These are phyloP conservation scores for Dioctria rufipes DNA, from an alignment of 2,888 invertebrate species.

Conservation along the genomic window DNA sequence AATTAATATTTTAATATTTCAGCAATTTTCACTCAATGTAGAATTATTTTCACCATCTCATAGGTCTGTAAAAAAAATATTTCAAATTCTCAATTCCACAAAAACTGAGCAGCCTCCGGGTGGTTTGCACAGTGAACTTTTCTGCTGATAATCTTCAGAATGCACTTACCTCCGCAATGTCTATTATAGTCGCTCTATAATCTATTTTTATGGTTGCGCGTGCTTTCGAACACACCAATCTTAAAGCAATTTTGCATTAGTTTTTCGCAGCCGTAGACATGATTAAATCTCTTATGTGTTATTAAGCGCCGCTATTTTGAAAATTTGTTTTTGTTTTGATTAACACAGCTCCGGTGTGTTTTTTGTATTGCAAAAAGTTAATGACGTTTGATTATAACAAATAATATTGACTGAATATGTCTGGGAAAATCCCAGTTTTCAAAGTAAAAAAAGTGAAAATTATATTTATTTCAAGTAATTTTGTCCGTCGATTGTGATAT, in stretches of 20 bases:
- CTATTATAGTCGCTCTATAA: slow-evolving; percentile 44
- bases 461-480: too few species aligned
- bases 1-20: too few species aligned
- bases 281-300: slow-evolving; percentile 29
- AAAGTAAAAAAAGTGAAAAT: too few species aligned
- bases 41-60: too few species aligned
- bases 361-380: background rate
- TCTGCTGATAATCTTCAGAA: slow-evolving; percentile 24
- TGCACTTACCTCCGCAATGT: slow-evolving; percentile 40
- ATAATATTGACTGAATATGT: too few species aligned
- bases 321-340: slow-evolving; percentile 30
- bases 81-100: too few species aligned
- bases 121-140: slow-evolving; percentile 19
- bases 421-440: too few species aligned
- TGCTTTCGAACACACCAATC: slow-evolving; percentile 26
- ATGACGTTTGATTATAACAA: too few species aligned
- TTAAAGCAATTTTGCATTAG: slow-evolving; percentile 45
- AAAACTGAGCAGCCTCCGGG: background rate
- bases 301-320: slow-evolving; percentile 7
- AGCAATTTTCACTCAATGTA: too few species aligned
- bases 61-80: too few species aligned
- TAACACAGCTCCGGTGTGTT: background rate
- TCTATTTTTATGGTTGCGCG: slow-evolving; percentile 41
- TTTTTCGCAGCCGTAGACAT: slow-evolving; percentile 46
- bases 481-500: too few species aligned